phyloP scores from a whole-genome alignment of 2,113 vertebrate species.

The Rattus norvegicus region DNA sequence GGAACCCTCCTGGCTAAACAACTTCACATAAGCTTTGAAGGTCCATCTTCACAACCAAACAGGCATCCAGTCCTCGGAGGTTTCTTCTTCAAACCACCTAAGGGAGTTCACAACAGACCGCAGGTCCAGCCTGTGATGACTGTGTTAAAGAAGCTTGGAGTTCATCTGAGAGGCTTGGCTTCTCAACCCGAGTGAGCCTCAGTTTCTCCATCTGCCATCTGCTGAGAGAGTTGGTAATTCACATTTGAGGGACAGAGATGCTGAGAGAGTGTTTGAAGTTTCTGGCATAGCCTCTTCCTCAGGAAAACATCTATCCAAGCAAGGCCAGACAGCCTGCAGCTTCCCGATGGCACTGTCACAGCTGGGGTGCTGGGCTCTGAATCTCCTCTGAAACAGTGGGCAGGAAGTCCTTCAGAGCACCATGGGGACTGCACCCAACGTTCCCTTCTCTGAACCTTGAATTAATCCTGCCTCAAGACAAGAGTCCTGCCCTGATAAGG shows the following conservation, averaged over 20 bases:
- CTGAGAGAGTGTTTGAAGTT: neutral
- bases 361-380: neutral
- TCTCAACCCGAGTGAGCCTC: neutral
- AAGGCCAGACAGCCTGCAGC: neutral
- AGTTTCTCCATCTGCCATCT: neutral
- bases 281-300: neutral
- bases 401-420: neutral
- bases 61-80: neutral
- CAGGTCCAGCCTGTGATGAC: neutral
- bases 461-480: neutral
- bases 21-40: neutral
- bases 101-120: neutral
- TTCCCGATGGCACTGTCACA: neutral
- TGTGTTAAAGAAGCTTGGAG: neutral
- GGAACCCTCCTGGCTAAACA: conserved; percentile 5
- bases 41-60: neutral
- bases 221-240: neutral
- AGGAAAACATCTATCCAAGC: neutral
- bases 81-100: neutral
- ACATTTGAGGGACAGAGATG: neutral
- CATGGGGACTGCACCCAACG: neutral
- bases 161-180: neutral
- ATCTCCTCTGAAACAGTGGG: neutral
- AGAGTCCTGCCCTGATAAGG: neutral
- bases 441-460: neutral